phyloP scores from a whole-genome alignment of 2,797 vertebrate genomes.

The Argyrosomus regius region DNA sequence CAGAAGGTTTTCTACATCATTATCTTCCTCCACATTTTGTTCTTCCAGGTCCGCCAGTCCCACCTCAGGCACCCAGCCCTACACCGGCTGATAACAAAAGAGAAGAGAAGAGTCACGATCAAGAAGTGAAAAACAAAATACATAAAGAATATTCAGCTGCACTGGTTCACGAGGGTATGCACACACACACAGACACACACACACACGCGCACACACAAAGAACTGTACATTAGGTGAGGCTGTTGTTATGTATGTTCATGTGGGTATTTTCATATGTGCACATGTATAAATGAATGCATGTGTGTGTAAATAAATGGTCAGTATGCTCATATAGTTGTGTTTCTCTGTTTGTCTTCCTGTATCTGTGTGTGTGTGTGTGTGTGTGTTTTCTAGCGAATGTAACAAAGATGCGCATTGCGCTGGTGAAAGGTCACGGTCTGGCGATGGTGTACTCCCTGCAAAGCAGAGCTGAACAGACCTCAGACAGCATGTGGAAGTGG shows the following conservation, averaged over 20 bases:
- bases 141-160: slow-evolving; percentile 87
- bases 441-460: slow-evolving; percentile 82
- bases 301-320: too few species aligned
- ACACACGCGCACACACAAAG: too few species aligned
- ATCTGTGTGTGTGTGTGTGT: not conserved
- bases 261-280: too few species aligned
- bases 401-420: slow-evolving; percentile 84
- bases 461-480: slow-evolving; percentile 80
- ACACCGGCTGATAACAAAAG: slow-evolving; percentile 66
- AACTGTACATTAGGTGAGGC: too few species aligned
- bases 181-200: not conserved
- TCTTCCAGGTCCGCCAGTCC: slow-evolving; percentile 50
- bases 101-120: slow-evolving; percentile 66
- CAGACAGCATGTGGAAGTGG: slow-evolving; percentile 87
- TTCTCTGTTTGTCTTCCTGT: too few species aligned
- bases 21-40: slow-evolving; percentile 1
- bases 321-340: too few species aligned
- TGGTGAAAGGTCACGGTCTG: slow-evolving; percentile 88
- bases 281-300: too few species aligned
- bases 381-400: slow-evolving; percentile 78
- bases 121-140: slow-evolving; percentile 81
- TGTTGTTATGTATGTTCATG: too few species aligned
- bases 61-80: slow-evolving; percentile 44
- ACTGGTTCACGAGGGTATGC: slow-evolving; percentile 88
- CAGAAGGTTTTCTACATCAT: not conserved